These are phyloP conservation scores for Mormoops blainvillei DNA, from an alignment of 2,113 vertebrate genomes.

Conservation along the genomic window DNA sequence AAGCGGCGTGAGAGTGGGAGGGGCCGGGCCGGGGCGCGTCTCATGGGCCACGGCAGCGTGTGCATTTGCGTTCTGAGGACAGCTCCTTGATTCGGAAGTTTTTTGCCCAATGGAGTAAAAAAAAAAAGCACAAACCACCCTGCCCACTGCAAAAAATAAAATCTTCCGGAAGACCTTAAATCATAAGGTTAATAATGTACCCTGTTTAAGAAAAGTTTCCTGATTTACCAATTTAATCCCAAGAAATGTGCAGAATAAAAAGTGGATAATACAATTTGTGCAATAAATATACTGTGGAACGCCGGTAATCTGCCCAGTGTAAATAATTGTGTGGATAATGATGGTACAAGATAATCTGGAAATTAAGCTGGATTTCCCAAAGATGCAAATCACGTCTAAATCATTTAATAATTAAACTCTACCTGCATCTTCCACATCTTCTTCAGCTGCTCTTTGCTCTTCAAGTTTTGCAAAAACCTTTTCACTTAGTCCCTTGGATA, in stretches of 20 bases:
- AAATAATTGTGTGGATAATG: neutral
- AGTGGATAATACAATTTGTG: neutral
- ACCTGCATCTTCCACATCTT: conserved; percentile 81
- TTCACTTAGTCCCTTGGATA: conserved; percentile 90
- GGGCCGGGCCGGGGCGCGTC: neutral
- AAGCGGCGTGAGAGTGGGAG: neutral
- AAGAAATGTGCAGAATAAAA: neutral
- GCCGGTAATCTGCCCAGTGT: neutral
- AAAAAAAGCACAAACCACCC: neutral
- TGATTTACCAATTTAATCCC: neutral
- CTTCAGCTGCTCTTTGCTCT: conserved; percentile 47
- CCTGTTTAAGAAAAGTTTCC: neutral
- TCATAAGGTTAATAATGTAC: neutral
- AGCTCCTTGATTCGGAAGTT: neutral
- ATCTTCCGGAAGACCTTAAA: neutral
- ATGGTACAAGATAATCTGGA: neutral
- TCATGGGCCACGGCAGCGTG: neutral
- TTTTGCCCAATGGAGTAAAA: neutral
- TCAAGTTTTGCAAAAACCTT: conserved; percentile 83
- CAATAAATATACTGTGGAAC: neutral
- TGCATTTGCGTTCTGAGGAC: neutral
- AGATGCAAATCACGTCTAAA: neutral
- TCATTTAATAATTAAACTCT: conserved; percentile 28
- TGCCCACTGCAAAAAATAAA: neutral
- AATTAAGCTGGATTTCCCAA: neutral